Evolutionary conservation across 2,113 vertebrate genomes (phyloP).

Genomic region (Pelusios castaneus): DNA sequence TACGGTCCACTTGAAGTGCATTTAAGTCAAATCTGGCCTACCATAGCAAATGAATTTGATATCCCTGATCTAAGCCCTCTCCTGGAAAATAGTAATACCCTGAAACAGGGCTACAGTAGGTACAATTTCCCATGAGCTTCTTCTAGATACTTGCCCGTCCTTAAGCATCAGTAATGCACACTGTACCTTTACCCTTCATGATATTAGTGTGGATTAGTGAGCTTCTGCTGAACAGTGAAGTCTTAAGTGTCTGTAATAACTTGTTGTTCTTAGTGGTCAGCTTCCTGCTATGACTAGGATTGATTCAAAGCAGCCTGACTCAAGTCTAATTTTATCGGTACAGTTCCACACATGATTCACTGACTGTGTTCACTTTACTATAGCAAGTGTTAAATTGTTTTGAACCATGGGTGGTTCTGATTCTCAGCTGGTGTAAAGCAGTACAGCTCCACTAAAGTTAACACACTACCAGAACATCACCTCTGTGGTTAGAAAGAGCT

Average conservation of each 20-base stretch:
- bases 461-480: neutral
- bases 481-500: neutral
- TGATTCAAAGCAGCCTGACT: neutral
- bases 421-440: neutral
- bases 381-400: neutral
- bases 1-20: no score
- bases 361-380: neutral
- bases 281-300: neutral
- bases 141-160: neutral
- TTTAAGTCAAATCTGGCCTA: no score
- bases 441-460: neutral
- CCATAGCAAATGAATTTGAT: no score
- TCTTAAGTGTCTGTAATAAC: neutral
- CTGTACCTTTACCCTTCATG: neutral
- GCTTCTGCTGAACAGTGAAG: rapidly evolving
- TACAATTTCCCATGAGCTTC: neutral
- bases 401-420: neutral
- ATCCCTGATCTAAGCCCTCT: neutral
- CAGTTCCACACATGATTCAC: neutral
- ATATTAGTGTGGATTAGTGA: neutral
- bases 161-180: neutral
- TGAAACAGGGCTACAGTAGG: neutral
- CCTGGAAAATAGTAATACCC: rapidly evolving
- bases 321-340: neutral
- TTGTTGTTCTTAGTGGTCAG: neutral